These are phyloP conservation scores for Mareca penelope DNA, from an alignment of 2,797 vertebrate genomes.

Conservation along the genomic window DNA sequence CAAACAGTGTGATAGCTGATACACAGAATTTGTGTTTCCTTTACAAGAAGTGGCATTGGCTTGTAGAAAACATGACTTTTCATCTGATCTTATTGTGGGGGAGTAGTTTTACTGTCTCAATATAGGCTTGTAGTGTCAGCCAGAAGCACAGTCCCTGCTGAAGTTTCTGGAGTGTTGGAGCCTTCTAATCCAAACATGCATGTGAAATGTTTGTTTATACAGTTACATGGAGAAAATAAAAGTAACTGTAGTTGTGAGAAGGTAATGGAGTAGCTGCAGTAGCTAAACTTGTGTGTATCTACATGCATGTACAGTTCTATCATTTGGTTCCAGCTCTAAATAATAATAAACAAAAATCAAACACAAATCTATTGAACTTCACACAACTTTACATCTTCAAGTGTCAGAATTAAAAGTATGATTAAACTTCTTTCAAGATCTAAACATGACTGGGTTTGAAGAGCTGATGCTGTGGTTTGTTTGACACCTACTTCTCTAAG, in stretches of 20 bases:
- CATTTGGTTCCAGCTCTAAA: neutral
- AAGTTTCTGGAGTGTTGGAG: neutral
- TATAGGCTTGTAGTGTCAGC: neutral
- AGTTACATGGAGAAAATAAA: neutral
- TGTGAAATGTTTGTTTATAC: neutral
- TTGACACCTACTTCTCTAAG: neutral
- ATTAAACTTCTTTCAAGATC: neutral
- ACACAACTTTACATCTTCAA: neutral
- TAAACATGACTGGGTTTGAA: neutral
- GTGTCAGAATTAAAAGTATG: neutral
- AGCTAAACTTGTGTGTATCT: neutral
- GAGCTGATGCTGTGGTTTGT: neutral
- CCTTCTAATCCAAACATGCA: neutral
- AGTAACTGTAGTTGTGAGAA: neutral
- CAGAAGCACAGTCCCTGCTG: neutral
- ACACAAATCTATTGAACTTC: neutral
- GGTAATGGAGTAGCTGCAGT: neutral
- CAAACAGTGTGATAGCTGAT: neutral
- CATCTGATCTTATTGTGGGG: neutral
- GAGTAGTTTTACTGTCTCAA: neutral
- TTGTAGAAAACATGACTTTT: fast-evolving
- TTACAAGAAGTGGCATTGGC: neutral
- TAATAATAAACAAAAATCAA: neutral
- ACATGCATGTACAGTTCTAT: fast-evolving
- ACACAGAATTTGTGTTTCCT: neutral